Percentiles rank a stretch among this genome's conserved stretches.
phyloP scores from a whole-genome alignment of 2,113 vertebrate genomes.

The Panthera leo region DNA sequence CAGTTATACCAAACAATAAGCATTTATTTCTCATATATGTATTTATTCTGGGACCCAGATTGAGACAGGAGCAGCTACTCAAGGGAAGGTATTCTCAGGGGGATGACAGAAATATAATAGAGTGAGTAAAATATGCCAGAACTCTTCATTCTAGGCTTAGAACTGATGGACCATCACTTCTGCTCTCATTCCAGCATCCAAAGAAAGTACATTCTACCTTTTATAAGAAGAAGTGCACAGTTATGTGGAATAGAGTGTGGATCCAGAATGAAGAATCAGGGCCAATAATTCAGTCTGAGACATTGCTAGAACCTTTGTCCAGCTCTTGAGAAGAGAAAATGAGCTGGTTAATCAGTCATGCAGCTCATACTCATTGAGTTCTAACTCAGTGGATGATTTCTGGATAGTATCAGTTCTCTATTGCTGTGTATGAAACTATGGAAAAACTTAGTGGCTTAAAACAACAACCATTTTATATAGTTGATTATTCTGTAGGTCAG shows the following conservation, averaged over 20 bases:
- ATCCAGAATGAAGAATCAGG: neutral
- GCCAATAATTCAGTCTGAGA: neutral
- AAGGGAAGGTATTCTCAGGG: neutral
- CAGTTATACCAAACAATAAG: neutral
- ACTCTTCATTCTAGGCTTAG: neutral
- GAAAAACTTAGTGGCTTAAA: conserved; percentile 14
- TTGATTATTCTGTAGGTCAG: neutral
- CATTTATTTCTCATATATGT: neutral
- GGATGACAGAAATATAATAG: neutral
- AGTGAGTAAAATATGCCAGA: neutral
- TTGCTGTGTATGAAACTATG: conserved; percentile 35
- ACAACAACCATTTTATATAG: neutral
- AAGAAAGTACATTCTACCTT: neutral
- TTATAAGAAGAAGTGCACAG: neutral
- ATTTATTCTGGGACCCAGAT: neutral
- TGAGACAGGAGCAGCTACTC: neutral
- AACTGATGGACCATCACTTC: neutral
- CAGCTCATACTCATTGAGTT: neutral
- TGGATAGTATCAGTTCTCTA: neutral
- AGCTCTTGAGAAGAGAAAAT: neutral
- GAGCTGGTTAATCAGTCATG: neutral
- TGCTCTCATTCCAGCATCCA: neutral
- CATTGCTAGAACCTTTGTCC: neutral
- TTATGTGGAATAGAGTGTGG: neutral
- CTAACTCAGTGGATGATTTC: neutral